Percentiles rank a stretch among this genome's conserved stretches.
Evolutionary conservation across 92 coral and sea anemone genomes (phyloP).

Genomic region (Galaxea fascicularis): DNA sequence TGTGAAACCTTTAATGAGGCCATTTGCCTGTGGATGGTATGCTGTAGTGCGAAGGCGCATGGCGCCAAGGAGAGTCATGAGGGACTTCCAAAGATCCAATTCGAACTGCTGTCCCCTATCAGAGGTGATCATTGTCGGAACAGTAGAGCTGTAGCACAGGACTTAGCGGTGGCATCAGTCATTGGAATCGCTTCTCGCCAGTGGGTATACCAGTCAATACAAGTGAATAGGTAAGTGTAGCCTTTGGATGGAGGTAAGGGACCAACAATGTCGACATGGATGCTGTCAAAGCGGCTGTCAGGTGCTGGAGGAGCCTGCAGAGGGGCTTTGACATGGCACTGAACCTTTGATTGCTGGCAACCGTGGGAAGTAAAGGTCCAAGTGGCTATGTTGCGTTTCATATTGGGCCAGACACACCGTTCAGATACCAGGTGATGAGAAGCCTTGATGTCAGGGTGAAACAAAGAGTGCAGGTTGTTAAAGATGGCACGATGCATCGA

Average conservation of each 20-base stretch:
- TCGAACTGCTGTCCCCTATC: neutral
- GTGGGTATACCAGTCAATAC: no score
- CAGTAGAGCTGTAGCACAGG: no score
- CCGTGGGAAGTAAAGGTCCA: neutral
- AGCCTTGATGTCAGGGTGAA: constrained; percentile 21
- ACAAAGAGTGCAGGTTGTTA: constrained; percentile 9
- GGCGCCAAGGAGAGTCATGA: neutral
- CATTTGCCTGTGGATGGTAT: neutral
- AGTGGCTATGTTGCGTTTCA: neutral
- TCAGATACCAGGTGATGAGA: constrained; percentile 4
- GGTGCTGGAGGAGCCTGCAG: constrained; percentile 18
- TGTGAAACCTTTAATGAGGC: neutral
- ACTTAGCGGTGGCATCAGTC: no score
- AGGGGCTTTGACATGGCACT: constrained; percentile 8
- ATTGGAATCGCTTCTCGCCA: no score
- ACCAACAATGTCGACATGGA: constrained; percentile 43
- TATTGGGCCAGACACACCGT: neutral
- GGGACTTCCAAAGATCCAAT: neutral
- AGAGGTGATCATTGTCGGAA: neutral
- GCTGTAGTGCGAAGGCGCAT: neutral
- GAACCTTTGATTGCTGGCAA: constrained; percentile 37
- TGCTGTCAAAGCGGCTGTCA: constrained; percentile 24
- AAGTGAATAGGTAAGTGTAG: no score
- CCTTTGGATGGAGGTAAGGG: constrained; percentile 30
- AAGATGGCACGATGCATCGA: constrained; percentile 11